phyloP scores from a whole-genome alignment of 1,140 invertebrate species.

The Thaumatotibia leucotreta region DNA sequence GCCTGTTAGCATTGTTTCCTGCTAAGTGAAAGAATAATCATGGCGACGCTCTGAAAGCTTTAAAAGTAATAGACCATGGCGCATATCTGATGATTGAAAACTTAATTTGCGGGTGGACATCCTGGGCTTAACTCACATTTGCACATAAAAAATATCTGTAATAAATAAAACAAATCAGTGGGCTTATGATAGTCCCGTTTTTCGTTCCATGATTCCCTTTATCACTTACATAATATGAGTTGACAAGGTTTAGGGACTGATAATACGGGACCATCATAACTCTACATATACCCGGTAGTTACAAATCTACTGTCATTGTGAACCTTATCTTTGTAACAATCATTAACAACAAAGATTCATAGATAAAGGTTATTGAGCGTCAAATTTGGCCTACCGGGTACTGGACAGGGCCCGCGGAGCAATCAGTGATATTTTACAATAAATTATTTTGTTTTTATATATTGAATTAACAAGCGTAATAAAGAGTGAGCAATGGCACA shows the following conservation, averaged over 20 bases:
- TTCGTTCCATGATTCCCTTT: no score
- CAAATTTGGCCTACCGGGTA: neutral
- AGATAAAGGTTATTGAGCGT: neutral
- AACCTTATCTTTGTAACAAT: neutral
- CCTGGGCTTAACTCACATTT: neutral
- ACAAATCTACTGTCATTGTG: neutral
- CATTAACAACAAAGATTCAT: neutral
- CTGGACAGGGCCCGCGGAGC: neutral
- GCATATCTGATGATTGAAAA: no score
- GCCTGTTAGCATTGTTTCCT: neutral
- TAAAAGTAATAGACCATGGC: no score
- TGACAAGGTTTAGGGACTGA: no score
- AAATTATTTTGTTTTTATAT: constrained; percentile 74
- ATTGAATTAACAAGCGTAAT: constrained; percentile 74
- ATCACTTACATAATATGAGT: no score
- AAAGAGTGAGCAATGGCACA: constrained; percentile 75
- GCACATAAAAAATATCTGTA: neutral
- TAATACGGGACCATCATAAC: no score
- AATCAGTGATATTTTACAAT: constrained; percentile 68
- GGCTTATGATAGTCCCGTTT: no score
- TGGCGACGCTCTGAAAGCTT: no score
- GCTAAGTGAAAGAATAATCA: no score
- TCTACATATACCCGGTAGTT: neutral
- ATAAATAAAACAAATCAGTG: neutral
- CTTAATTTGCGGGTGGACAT: neutral